These are phyloP conservation scores for Gallinago paraguaiae DNA, from an alignment of 2,113 vertebrate species.

Conservation along the genomic window DNA sequence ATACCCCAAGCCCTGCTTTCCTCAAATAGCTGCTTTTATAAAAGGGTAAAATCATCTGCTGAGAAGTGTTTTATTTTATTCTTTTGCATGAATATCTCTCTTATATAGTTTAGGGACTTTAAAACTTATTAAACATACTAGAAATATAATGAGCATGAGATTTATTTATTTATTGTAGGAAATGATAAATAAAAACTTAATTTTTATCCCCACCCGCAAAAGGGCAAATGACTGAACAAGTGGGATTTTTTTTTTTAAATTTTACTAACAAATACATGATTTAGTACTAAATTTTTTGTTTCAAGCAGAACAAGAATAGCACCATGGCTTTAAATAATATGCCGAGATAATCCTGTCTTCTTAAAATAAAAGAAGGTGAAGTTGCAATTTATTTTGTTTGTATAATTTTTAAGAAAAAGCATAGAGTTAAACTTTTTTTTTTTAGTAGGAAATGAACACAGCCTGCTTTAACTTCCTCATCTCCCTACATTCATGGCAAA, in stretches of 20 bases:
- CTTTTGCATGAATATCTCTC: background rate
- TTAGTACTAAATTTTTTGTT: background rate
- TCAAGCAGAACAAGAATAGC: background rate
- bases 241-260: background rate
- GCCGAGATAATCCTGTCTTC: background rate
- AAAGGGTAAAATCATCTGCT: background rate
- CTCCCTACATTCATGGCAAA: background rate
- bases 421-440: background rate
- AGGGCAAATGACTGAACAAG: background rate
- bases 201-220: background rate
- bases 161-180: background rate
- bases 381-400: background rate
- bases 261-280: background rate
- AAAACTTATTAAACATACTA: background rate
- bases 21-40: background rate
- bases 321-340: background rate
- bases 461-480: background rate
- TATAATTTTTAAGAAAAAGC: background rate
- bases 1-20: background rate
- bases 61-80: background rate
- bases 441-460: background rate
- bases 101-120: background rate
- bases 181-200: background rate
- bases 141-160: background rate
- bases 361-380: background rate